A percentile compares a stretch with the other conserved stretches of the same genome.
These are phyloP conservation scores for Bombus balteatus DNA, from an alignment of 1,140 invertebrate genomes.

Conservation along the genomic window DNA sequence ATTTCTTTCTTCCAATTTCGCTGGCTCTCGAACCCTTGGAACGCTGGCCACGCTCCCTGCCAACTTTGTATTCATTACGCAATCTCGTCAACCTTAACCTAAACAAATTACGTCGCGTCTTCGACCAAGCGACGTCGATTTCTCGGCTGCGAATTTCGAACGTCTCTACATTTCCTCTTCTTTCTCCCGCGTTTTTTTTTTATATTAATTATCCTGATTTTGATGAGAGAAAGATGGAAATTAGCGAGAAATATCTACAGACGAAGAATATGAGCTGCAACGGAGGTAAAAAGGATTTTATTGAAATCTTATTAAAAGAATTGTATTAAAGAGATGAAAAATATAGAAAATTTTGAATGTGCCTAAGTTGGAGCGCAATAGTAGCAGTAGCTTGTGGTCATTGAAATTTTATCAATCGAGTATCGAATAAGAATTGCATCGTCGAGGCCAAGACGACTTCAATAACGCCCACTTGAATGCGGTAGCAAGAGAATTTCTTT, in stretches of 20 bases:
- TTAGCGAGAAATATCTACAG: too few relatives aligned
- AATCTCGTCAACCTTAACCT: slow-evolving; percentile 70
- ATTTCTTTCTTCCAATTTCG: slow-evolving; percentile 71
- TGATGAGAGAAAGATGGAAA: background rate
- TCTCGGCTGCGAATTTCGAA: too few relatives aligned
- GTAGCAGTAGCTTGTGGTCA: too few relatives aligned
- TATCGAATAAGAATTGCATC: background rate
- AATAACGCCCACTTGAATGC: background rate
- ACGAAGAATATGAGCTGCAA: too few relatives aligned
- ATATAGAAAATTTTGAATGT: background rate
- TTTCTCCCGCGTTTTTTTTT: background rate
- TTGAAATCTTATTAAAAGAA: background rate
- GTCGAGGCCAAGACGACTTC: background rate
- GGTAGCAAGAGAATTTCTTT: background rate
- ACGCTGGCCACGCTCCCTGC: slow-evolving; percentile 21
- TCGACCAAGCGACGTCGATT: slow-evolving; percentile 18
- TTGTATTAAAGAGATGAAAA: background rate
- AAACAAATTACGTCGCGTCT: slow-evolving; percentile 69
- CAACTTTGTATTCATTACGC: slow-evolving; percentile 74
- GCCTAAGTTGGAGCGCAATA: too few relatives aligned
- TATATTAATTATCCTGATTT: background rate
- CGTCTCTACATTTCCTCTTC: too few relatives aligned
- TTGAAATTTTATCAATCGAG: background rate
- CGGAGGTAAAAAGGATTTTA: too few relatives aligned
- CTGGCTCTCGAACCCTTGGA: slow-evolving; percentile 27